phyloP scores from a whole-genome alignment of 2,888 invertebrate genomes.

The Acrocera orbiculus region DNA sequence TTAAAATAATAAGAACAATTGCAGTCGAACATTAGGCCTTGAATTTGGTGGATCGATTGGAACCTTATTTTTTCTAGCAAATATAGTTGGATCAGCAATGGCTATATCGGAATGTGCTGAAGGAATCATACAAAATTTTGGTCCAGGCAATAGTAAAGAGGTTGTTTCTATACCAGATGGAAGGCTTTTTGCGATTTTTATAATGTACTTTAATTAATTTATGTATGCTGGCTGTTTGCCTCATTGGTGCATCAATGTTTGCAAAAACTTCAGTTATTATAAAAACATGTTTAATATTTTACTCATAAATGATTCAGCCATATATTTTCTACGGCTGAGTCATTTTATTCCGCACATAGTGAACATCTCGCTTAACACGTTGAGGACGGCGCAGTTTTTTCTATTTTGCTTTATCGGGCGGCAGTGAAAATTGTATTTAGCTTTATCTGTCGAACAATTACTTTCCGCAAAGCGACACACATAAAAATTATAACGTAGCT shows the following conservation, averaged over 20 bases:
- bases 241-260: constrained; percentile 89
- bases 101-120: constrained; percentile 94
- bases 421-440: no score
- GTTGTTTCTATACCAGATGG: constrained; percentile 47
- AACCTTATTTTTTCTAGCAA: constrained; percentile 92
- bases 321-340: no score
- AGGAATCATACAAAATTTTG: constrained; percentile 76
- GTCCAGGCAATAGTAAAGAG: constrained; percentile 48
- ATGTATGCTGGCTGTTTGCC: constrained; percentile 67
- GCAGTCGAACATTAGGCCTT: constrained; percentile 86
- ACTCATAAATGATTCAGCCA: no score
- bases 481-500: no score
- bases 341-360: no score
- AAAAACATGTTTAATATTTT: no score
- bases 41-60: constrained; percentile 99
- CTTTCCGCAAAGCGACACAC: no score
- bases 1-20: no score
- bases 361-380: no score
- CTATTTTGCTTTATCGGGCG: no score
- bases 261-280: constrained; percentile 84
- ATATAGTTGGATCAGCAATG: constrained; percentile 90
- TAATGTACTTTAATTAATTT: constrained; percentile 71
- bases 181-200: constrained; percentile 73
- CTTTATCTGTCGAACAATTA: no score
- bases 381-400: no score